Percentiles rank a stretch among this genome's conserved stretches.
These are phyloP conservation scores for Eidolon dupreanum DNA, from an alignment of 2,797 vertebrate genomes.

Conservation along the genomic window DNA sequence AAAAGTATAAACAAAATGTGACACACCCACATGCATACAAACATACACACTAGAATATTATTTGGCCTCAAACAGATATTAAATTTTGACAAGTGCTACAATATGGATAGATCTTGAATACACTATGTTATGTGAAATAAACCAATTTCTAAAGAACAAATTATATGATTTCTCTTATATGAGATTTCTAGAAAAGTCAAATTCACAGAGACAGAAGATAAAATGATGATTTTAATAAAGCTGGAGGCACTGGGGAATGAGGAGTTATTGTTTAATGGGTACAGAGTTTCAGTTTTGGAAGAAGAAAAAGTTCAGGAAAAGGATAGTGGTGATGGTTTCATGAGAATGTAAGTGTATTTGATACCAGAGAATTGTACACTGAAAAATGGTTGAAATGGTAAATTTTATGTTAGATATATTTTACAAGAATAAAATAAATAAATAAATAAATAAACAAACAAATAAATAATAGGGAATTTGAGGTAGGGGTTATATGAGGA, in stretches of 20 bases:
- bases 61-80: neutral
- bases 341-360: neutral
- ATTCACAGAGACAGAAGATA: too few relatives aligned
- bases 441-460: too few relatives aligned
- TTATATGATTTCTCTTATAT: too few relatives aligned
- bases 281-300: neutral
- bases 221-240: too few relatives aligned
- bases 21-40: neutral
- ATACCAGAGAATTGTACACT: neutral
- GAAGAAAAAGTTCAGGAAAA: neutral
- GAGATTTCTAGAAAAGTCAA: too few relatives aligned
- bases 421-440: too few relatives aligned
- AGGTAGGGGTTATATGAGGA: neutral
- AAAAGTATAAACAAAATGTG: neutral
- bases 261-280: too few relatives aligned
- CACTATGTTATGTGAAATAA: neutral
- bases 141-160: too few relatives aligned
- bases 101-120: neutral
- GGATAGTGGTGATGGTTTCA: neutral
- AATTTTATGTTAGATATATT: too few relatives aligned
- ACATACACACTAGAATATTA: neutral
- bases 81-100: neutral
- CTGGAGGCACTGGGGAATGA: too few relatives aligned
- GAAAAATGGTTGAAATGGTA: neutral
- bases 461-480: neutral